phyloP scores from a whole-genome alignment of 2,888 invertebrate species.

The Resseliella maxima region DNA sequence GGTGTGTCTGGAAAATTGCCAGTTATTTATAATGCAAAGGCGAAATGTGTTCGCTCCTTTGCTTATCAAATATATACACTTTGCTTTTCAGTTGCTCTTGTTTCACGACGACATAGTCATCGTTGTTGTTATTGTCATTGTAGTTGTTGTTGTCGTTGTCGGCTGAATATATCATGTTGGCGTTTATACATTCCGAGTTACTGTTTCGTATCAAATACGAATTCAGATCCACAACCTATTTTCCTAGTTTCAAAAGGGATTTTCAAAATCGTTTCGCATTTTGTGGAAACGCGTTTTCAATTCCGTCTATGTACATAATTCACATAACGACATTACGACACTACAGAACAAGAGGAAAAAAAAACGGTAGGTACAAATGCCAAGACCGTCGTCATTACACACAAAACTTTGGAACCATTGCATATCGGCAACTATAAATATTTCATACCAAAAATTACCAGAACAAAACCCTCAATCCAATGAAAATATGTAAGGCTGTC shows the following conservation, averaged over 20 bases:
- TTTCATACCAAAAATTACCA: neutral
- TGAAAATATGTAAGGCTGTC: neutral
- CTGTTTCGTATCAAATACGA: neutral
- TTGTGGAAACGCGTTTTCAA: neutral
- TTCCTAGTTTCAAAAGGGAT: conserved; percentile 25
- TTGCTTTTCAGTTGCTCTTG: conserved; percentile 34
- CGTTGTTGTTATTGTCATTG: neutral
- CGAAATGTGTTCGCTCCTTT: neutral
- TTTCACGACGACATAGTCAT: conserved; percentile 5
- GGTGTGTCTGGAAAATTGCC: conserved; percentile 54
- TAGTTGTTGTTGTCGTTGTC: neutral
- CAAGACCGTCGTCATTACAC: conserved; percentile 29
- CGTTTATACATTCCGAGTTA: neutral
- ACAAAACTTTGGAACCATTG: neutral
- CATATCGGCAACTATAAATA: neutral
- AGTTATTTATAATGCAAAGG: conserved; percentile 51
- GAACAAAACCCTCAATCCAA: neutral
- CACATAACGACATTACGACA: neutral
- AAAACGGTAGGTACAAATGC: neutral
- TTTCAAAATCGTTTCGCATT: conserved; percentile 23
- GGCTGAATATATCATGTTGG: conserved; percentile 12
- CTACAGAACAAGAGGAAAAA: neutral
- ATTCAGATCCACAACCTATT: conserved; percentile 9
- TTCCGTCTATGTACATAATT: conserved; percentile 26
- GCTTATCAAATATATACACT: conserved; percentile 45